Percentiles rank a stretch among this genome's conserved stretches.
Conservation (phyloP, 2,113 vertebrate genomes). For the Callospermophilus lateralis region DNA sequence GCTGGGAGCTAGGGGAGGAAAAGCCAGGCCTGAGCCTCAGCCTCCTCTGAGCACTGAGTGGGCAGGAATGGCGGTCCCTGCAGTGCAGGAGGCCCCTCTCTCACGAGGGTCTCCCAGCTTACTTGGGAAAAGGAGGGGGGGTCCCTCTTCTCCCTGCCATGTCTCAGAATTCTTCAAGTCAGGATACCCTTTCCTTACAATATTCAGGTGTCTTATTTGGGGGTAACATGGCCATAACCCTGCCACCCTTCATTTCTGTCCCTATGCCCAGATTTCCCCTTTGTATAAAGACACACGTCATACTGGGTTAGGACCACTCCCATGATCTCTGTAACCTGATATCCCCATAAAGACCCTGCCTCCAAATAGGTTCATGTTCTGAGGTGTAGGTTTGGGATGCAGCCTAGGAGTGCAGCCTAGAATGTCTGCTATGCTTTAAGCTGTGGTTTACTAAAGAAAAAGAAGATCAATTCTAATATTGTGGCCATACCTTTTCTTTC, state of each 20-base stretch:
- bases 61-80: not conserved
- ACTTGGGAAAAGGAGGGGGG: not conserved
- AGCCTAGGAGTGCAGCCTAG: not conserved
- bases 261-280: not conserved
- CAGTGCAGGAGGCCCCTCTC: not conserved
- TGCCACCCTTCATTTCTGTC: no score
- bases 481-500: not conserved
- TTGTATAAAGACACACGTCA: not conserved
- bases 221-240: not conserved
- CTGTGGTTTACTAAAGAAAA: not conserved
- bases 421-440: rapidly evolving
- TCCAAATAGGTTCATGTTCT: not conserved
- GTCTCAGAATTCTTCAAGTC: not conserved
- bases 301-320: not conserved
- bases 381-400: not conserved
- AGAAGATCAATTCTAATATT: rapidly evolving
- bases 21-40: not conserved
- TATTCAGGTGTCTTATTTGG: no score
- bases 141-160: not conserved
- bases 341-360: not conserved
- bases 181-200: not conserved
- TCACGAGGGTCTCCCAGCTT: no score
- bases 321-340: not conserved
- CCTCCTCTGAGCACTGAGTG: not conserved
- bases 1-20: no score